These are phyloP conservation scores for Bombus confusus DNA, from an alignment of 1,140 invertebrate species.

Conservation along the genomic window DNA sequence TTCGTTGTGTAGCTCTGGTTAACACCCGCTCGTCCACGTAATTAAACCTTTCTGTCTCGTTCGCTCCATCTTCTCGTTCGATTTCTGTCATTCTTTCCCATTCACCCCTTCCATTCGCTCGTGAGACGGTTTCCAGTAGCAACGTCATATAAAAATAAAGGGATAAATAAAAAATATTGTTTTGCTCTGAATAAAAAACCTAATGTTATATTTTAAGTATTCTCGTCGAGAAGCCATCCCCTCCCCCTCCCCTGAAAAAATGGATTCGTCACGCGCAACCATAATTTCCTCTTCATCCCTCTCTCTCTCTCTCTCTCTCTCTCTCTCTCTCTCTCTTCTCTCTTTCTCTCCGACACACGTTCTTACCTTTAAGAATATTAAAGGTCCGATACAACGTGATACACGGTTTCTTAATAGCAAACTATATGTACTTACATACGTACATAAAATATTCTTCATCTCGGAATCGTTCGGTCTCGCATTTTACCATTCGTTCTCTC, in stretches of 20 bases:
- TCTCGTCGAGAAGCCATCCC: constrained; percentile 22
- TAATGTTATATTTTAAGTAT: constrained; percentile 67
- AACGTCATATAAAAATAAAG: constrained; percentile 76
- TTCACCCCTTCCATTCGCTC: background rate
- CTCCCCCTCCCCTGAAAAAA: background rate
- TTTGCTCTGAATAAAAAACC: constrained; percentile 74
- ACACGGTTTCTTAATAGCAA: constrained; percentile 39
- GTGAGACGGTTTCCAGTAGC: constrained; percentile 40
- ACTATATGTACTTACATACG: constrained; percentile 37
- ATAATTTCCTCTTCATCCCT: constrained; percentile 15
- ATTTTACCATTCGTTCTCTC: background rate
- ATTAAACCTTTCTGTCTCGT: constrained; percentile 3
- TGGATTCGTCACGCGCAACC: background rate
- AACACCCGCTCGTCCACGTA: constrained; percentile 11
- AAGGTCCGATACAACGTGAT: constrained; percentile 31
- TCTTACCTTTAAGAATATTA: constrained; percentile 16
- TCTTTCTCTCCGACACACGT: background rate
- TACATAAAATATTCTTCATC: constrained; percentile 49
- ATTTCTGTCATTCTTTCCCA: background rate
- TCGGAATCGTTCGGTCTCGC: constrained; percentile 35
- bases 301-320: constrained; percentile 10
- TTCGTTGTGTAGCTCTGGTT: constrained; percentile 44
- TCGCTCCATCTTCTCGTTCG: background rate
- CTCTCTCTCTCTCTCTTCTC: constrained; percentile 24
- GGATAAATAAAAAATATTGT: constrained; percentile 77